Percentiles rank a stretch among this genome's conserved stretches.
These are phyloP conservation scores for Helostoma temminkii DNA, from an alignment of 2,797 vertebrate species.

Conservation along the genomic window DNA sequence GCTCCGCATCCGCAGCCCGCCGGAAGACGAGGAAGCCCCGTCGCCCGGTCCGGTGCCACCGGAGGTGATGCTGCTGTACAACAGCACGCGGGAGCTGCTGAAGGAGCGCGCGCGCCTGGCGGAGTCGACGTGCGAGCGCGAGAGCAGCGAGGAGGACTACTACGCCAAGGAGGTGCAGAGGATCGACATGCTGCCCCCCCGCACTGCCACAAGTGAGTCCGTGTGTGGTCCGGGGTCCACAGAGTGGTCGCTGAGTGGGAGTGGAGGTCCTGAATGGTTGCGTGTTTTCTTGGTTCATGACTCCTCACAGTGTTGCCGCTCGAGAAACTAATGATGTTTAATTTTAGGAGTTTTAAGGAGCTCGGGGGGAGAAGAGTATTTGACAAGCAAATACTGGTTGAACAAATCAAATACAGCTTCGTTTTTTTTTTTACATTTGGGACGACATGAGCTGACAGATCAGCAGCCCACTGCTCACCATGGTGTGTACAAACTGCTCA, in stretches of 20 bases:
- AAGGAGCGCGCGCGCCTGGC: slow-evolving; percentile 82
- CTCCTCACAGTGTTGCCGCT: too few relatives aligned
- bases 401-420: too few relatives aligned
- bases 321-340: not conserved
- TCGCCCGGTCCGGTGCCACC: slow-evolving; percentile 69
- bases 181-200: slow-evolving; percentile 84
- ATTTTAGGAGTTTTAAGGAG: not conserved
- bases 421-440: too few relatives aligned
- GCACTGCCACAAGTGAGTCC: slow-evolving; percentile 84
- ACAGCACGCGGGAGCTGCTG: slow-evolving; percentile 87
- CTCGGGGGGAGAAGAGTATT: too few relatives aligned
- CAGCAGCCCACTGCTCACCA: too few relatives aligned
- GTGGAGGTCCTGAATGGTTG: too few relatives aligned
- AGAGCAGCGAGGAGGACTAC: slow-evolving; percentile 89
- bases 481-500: too few relatives aligned
- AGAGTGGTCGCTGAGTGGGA: not conserved
- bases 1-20: slow-evolving; percentile 85
- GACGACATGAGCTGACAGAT: too few relatives aligned
- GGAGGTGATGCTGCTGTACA: slow-evolving; percentile 88
- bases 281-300: not conserved
- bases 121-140: slow-evolving; percentile 83
- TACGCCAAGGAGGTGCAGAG: slow-evolving; percentile 89
- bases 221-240: not conserved
- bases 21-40: slow-evolving; percentile 66
- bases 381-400: too few relatives aligned